Evolutionary conservation across 2,888 invertebrate species (phyloP).

Genomic region (Drosophila stalkeri): DNA sequence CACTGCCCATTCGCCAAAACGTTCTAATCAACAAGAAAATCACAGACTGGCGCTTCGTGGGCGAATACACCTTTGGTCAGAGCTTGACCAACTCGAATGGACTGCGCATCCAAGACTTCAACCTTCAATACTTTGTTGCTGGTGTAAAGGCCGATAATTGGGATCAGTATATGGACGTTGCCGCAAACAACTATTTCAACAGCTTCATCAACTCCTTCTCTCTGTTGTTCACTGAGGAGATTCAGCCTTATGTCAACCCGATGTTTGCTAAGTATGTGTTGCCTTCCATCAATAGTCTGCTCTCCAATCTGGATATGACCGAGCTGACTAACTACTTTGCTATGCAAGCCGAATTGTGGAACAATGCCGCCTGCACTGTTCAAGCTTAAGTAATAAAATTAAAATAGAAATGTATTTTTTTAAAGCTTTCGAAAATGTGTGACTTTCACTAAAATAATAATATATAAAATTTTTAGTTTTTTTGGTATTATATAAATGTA

Average conservation of each 20-base stretch:
- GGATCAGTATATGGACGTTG: slow-evolving; percentile 66
- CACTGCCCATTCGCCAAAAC: slow-evolving; percentile 39
- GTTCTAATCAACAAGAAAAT: slow-evolving; percentile 62
- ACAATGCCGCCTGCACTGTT: slow-evolving; percentile 25
- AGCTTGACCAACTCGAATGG: slow-evolving; percentile 50
- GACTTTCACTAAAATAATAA: not conserved
- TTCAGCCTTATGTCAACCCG: slow-evolving; percentile 47
- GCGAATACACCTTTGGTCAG: slow-evolving; percentile 47
- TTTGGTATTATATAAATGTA: not conserved
- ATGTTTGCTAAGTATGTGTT: slow-evolving; percentile 25
- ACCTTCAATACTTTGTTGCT: slow-evolving; percentile 58
- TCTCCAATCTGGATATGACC: slow-evolving; percentile 40
- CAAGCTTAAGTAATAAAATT: slow-evolving; percentile 14
- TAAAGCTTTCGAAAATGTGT: not conserved
- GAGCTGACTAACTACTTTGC: slow-evolving; percentile 24
- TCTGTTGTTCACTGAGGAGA: slow-evolving; percentile 57
- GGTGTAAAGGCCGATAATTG: slow-evolving; percentile 55
- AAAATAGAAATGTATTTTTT: not conserved
- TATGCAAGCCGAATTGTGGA: slow-evolving; percentile 38
- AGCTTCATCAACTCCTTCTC: slow-evolving; percentile 39
- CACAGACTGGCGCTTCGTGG: slow-evolving; percentile 61
- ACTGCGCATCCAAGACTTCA: slow-evolving; percentile 58
- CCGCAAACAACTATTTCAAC: slow-evolving; percentile 73
- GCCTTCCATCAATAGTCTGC: slow-evolving; percentile 48
- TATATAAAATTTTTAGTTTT: not conserved